These are phyloP conservation scores for Celastrina argiolus DNA, from an alignment of 2,888 invertebrate genomes.

Conservation along the genomic window DNA sequence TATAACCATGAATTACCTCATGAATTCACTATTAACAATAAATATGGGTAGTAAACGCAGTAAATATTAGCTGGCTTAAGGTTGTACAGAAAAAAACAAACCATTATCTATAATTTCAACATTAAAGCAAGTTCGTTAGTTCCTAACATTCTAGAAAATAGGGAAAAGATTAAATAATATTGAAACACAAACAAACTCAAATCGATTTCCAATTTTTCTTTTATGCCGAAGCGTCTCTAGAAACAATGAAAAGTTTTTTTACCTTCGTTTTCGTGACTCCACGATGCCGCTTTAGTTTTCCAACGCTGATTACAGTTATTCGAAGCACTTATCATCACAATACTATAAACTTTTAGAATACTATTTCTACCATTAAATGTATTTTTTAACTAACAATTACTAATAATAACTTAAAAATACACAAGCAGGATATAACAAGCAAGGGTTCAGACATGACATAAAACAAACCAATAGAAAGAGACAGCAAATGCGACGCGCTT, in stretches of 20 bases:
- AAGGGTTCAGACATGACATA: conserved; percentile 69
- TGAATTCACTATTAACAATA: not conserved
- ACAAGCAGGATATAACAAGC: conserved; percentile 65
- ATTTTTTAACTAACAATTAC: conserved; percentile 27
- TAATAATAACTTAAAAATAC: conserved; percentile 57
- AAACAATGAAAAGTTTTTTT: conserved; percentile 68
- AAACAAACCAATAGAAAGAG: conserved; percentile 74
- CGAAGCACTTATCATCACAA: conserved; percentile 78
- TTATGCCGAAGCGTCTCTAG: conserved; percentile 50
- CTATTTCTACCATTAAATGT: conserved; percentile 64
- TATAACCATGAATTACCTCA: not conserved
- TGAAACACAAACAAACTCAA: conserved; percentile 33
- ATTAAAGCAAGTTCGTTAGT: not conserved
- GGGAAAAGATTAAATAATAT: conserved; percentile 34
- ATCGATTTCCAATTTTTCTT: conserved; percentile 52
- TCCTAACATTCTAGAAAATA: not conserved
- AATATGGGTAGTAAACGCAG: not conserved
- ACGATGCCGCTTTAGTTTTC: conserved; percentile 78
- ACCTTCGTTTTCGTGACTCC: conserved; percentile 80
- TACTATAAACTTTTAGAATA: conserved; percentile 57
- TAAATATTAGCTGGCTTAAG: not conserved
- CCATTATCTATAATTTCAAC: not conserved
- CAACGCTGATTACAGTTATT: conserved; percentile 73
- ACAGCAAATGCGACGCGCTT: conserved; percentile 64
- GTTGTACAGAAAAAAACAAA: not conserved